Percentiles rank a stretch among this genome's conserved stretches.
phyloP scores from a whole-genome alignment of 2,888 invertebrate species.

The Gymnosoma rotundatum region DNA sequence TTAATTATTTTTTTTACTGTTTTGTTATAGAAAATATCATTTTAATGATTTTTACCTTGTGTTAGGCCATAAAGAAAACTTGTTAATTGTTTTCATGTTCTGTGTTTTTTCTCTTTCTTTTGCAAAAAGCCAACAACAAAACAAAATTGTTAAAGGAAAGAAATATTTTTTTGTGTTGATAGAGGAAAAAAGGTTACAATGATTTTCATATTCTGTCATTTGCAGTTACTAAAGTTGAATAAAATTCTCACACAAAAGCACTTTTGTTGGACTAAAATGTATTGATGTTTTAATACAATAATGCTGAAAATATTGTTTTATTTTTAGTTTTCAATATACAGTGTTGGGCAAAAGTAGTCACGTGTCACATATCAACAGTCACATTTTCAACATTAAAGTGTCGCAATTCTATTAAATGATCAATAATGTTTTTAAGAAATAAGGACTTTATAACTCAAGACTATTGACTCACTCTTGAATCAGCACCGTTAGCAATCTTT shows the following conservation, averaged over 20 bases:
- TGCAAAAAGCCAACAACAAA: conserved; percentile 14
- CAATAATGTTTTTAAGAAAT: too few relatives aligned
- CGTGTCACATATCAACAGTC: too few relatives aligned
- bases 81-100: conserved; percentile 44
- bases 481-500: too few relatives aligned
- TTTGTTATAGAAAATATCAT: conserved; percentile 21
- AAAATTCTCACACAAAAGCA: not conserved
- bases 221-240: conserved; percentile 13
- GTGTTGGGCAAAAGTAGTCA: too few relatives aligned
- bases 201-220: conserved; percentile 31
- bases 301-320: not conserved
- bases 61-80: conserved; percentile 23
- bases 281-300: not conserved
- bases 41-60: conserved; percentile 52
- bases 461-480: too few relatives aligned
- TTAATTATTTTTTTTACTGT: not conserved
- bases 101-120: not conserved
- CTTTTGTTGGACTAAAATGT: not conserved
- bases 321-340: not conserved
- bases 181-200: not conserved
- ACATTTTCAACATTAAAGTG: too few relatives aligned
- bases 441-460: too few relatives aligned
- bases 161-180: not conserved
- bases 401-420: too few relatives aligned
- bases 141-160: conserved; percentile 9